Evolutionary conservation across 2,113 vertebrate genomes (phyloP).

Genomic region (Coreoperca whiteheadi): DNA sequence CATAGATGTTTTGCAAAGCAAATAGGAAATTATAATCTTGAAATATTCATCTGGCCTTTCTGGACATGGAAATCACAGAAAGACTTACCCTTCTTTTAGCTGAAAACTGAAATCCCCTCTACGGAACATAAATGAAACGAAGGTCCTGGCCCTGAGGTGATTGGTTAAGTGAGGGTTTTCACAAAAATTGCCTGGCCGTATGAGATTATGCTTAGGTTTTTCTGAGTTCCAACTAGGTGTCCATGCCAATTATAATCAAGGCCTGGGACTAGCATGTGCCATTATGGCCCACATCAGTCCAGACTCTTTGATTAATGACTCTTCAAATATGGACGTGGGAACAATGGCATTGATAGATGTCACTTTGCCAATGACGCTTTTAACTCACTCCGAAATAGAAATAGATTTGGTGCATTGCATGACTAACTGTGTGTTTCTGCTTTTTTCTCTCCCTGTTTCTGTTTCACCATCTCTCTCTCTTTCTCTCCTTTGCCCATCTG

Average conservation of each 20-base stretch:
- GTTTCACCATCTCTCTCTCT: conserved; percentile 30
- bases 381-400: conserved; percentile 64
- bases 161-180: conserved; percentile 32
- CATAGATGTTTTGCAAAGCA: conserved; percentile 1
- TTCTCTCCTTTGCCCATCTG: conserved; percentile 1
- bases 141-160: conserved; percentile 12
- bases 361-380: conserved; percentile 67
- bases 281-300: conserved; percentile 67
- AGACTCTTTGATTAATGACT: conserved; percentile 75
- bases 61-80: background rate
- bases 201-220: conserved; percentile 22
- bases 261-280: conserved; percentile 43
- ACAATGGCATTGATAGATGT: conserved; percentile 78
- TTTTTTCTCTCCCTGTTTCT: conserved; percentile 22
- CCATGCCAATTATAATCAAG: conserved; percentile 68
- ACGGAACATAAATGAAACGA: conserved; percentile 8
- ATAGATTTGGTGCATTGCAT: conserved; percentile 57
- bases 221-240: conserved; percentile 44
- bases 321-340: conserved; percentile 64
- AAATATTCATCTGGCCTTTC: conserved; percentile 35
- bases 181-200: conserved; percentile 23
- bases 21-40: conserved; percentile 28
- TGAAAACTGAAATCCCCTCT: conserved; percentile 11
- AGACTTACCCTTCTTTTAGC: background rate
- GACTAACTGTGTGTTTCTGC: conserved; percentile 67